These are phyloP conservation scores for Xerus rutilus DNA, from an alignment of 2,797 vertebrate genomes.

Conservation along the genomic window DNA sequence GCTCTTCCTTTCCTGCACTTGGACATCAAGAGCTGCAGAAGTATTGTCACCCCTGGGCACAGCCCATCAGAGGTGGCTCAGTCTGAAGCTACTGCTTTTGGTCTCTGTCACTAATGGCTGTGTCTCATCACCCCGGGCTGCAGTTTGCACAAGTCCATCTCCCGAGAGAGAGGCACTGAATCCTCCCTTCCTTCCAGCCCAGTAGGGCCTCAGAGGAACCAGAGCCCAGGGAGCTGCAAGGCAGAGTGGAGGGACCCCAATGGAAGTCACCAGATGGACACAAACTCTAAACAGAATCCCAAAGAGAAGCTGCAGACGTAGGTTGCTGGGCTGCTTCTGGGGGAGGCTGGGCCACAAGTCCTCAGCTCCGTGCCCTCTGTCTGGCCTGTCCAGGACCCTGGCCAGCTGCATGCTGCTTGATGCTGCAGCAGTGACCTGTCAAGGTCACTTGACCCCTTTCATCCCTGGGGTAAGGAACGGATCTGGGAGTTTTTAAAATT, in stretches of 20 bases:
- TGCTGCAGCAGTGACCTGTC: no score
- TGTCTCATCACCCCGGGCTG: background rate
- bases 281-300: no score
- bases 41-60: background rate
- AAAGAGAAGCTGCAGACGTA: no score
- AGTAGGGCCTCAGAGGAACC: background rate
- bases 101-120: fast-evolving
- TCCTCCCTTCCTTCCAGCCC: no score
- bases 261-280: fast-evolving
- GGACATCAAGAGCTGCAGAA: no score
- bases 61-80: no score
- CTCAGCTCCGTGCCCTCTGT: fast-evolving
- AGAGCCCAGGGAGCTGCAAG: no score
- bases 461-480: background rate
- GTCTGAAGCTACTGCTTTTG: fast-evolving
- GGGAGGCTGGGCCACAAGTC: fast-evolving
- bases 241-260: background rate
- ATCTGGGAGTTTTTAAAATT: background rate
- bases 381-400: background rate
- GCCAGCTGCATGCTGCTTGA: no score
- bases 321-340: background rate
- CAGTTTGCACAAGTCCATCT: background rate
- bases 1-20: background rate
- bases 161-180: background rate
- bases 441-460: fast-evolving